phyloP scores from a whole-genome alignment of 1,140 invertebrate species.

The Drosophila ogumai region DNA sequence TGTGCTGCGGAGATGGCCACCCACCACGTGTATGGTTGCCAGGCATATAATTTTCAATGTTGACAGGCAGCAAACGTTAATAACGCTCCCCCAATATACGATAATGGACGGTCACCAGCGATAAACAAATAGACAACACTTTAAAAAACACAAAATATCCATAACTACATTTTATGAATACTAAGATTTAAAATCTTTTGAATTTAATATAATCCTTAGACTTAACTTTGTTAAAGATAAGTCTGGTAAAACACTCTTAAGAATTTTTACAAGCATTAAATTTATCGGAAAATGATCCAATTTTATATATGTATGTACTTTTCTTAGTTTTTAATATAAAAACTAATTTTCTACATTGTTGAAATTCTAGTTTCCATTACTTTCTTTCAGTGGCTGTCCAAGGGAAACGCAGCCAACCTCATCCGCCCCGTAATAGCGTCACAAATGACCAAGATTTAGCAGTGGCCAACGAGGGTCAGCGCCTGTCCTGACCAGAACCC shows the following conservation, averaged over 20 bases:
- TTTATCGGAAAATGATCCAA: too few relatives aligned
- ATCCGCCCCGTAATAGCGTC: conserved; percentile 62
- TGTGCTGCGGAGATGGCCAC: conserved; percentile 10
- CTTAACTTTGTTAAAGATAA: too few relatives aligned
- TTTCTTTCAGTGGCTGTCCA: neutral
- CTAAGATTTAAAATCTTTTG: neutral
- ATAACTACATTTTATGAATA: too few relatives aligned
- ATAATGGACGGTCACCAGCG: conserved; percentile 57
- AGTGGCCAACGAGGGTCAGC: conserved; percentile 38
- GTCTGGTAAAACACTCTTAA: too few relatives aligned
- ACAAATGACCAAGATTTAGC: conserved; percentile 78
- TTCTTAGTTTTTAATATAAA: too few relatives aligned
- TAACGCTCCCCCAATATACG: conserved; percentile 72
- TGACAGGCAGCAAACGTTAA: conserved; percentile 80
- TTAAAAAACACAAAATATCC: neutral
- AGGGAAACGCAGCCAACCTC: conserved; percentile 13
- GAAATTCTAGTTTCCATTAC: too few relatives aligned
- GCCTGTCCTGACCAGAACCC: conserved; percentile 48
- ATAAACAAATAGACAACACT: conserved; percentile 45
- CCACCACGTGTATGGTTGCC: conserved; percentile 31
- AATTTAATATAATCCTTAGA: too few relatives aligned
- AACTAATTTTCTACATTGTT: neutral
- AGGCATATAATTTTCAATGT: conserved; percentile 79
- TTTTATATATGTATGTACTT: too few relatives aligned
- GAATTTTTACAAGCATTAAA: neutral